Evolutionary conservation across 2,888 invertebrate genomes (phyloP).

Genomic region (Polydrusus cervinus): DNA sequence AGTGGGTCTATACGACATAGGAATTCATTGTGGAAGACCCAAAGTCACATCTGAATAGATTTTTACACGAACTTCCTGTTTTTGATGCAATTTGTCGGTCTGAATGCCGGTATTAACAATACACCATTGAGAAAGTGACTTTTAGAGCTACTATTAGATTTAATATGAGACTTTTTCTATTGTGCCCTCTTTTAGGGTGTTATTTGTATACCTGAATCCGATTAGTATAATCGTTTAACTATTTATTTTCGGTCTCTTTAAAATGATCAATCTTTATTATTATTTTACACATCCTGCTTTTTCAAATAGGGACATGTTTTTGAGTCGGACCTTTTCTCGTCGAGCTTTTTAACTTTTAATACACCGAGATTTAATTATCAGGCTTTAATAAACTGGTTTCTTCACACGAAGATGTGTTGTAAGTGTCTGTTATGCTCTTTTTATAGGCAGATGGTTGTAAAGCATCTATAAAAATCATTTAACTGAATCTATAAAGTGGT

Average conservation of each 20-base stretch:
- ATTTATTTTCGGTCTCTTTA: conserved; percentile 61
- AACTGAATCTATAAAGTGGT: not conserved
- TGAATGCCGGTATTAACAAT: conserved; percentile 69
- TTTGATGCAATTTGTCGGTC: conserved; percentile 72
- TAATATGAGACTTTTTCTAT: conserved; percentile 67
- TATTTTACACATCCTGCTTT: conserved; percentile 59
- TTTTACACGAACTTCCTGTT: conserved; percentile 72
- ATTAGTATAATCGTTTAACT: conserved; percentile 65
- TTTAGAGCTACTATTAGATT: conserved; percentile 71
- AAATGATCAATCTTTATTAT: conserved; percentile 56
- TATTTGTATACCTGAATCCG: conserved; percentile 65
- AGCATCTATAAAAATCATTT: conserved; percentile 4
- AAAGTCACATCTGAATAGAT: conserved; percentile 67
- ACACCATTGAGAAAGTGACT: conserved; percentile 68
- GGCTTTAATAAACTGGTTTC: conserved; percentile 48
- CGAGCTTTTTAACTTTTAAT: conserved; percentile 43
- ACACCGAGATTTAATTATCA: conserved; percentile 46
- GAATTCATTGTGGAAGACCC: conserved; percentile 68
- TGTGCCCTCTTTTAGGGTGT: conserved; percentile 57
- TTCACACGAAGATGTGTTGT: conserved; percentile 30
- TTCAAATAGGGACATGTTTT: conserved; percentile 46
- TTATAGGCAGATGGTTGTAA: conserved; percentile 14
- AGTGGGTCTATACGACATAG: conserved; percentile 67
- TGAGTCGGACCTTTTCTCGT: conserved; percentile 38
- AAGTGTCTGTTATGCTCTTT: conserved; percentile 25